Evolutionary conservation across 2,888 invertebrate genomes (phyloP).

Genomic region (Muschampia plurimacula): DNA sequence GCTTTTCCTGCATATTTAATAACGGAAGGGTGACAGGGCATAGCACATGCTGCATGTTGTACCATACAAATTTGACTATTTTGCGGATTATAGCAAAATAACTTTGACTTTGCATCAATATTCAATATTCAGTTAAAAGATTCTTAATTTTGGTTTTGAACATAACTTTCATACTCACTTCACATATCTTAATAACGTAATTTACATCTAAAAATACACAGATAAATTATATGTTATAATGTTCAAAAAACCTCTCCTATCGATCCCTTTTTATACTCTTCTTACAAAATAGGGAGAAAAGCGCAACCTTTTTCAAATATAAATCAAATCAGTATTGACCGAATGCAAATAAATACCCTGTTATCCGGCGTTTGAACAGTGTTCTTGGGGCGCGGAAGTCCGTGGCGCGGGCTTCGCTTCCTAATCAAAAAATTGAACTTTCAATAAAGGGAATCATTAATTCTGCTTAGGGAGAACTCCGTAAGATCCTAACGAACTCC

Average conservation of each 20-base stretch:
- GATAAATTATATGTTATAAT: neutral
- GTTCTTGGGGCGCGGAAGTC: constrained; percentile 57
- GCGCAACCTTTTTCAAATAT: constrained; percentile 56
- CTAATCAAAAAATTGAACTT: constrained; percentile 90
- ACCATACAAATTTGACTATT: no score
- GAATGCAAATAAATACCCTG: constrained; percentile 80
- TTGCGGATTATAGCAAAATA: no score
- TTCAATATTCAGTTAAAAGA: no score
- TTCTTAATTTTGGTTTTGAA: no score
- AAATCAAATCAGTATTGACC: constrained; percentile 78
- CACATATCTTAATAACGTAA: neutral
- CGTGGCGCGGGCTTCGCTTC: constrained; percentile 61
- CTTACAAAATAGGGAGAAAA: constrained; percentile 30
- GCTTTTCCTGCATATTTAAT: no score
- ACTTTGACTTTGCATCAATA: no score
- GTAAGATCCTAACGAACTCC: constrained; percentile 71
- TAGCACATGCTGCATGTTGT: no score
- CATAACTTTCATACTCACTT: no score
- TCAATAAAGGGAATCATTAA: constrained; percentile 90
- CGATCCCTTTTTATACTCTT: constrained; percentile 8
- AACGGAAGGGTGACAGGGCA: no score
- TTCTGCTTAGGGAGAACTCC: constrained; percentile 82
- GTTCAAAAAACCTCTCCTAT: constrained; percentile 1
- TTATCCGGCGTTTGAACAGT: constrained; percentile 83
- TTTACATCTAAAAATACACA: neutral